These are phyloP conservation scores for Emydocephalus ijimae DNA, from an alignment of 2,113 vertebrate species.

Conservation along the genomic window DNA sequence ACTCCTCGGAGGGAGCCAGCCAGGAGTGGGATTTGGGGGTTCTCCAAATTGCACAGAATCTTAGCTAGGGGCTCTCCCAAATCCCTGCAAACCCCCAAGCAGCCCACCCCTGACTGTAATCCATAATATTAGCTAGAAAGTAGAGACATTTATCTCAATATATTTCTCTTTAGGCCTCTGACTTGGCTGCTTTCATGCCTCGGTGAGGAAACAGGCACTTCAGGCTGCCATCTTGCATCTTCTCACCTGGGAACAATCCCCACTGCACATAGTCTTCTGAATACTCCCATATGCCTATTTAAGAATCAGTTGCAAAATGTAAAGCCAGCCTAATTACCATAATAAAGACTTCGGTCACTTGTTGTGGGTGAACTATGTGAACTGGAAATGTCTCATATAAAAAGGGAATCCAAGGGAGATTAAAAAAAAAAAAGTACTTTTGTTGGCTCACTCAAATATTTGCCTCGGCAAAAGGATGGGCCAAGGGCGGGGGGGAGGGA, in stretches of 20 bases:
- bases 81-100: no score
- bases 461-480: not conserved
- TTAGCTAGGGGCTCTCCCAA: no score
- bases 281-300: not conserved
- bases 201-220: not conserved
- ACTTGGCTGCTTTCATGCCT: not conserved
- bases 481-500: not conserved
- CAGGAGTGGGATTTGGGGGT: no score
- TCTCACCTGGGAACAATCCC: not conserved
- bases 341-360: not conserved
- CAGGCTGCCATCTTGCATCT: not conserved
- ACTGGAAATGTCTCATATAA: not conserved
- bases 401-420: not conserved
- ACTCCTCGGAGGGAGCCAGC: no score
- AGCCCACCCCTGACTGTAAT: not conserved
- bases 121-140: not conserved
- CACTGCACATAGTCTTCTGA: not conserved
- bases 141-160: accelerated
- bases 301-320: not conserved
- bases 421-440: not conserved
- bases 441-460: not conserved
- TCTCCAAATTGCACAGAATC: no score
- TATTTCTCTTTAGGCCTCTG: not conserved
- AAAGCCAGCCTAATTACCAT: not conserved
- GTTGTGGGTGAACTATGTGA: not conserved